These are phyloP conservation scores for Drosophila melanosoma DNA, from an alignment of 2,888 invertebrate species.

Conservation along the genomic window DNA sequence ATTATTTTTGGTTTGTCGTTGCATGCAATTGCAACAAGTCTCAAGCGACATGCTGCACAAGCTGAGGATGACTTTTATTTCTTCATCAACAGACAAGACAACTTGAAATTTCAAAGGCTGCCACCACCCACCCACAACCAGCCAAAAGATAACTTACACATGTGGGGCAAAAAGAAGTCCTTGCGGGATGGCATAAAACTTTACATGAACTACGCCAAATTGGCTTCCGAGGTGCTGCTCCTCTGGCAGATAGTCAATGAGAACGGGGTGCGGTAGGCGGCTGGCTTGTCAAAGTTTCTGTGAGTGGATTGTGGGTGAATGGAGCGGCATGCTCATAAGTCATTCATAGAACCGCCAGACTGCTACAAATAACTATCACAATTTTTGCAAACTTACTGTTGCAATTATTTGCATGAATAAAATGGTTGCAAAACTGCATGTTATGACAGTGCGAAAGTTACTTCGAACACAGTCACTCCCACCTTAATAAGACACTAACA, in stretches of 20 bases:
- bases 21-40: slow-evolving; percentile 20
- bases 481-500: slow-evolving; percentile 1
- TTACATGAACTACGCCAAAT: slow-evolving; percentile 48
- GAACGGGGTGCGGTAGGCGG: slow-evolving; percentile 22
- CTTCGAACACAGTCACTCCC: not conserved
- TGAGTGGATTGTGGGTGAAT: slow-evolving; percentile 32
- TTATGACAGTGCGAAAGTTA: slow-evolving; percentile 29
- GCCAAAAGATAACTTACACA: slow-evolving; percentile 48
- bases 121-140: slow-evolving; percentile 6
- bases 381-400: slow-evolving; percentile 57
- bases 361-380: slow-evolving; percentile 64
- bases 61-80: slow-evolving; percentile 61
- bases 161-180: slow-evolving; percentile 20
- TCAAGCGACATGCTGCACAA: slow-evolving; percentile 26
- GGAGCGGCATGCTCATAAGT: slow-evolving; percentile 40
- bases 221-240: slow-evolving; percentile 13
- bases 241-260: slow-evolving; percentile 28
- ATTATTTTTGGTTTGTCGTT: not conserved
- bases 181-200: slow-evolving; percentile 41
- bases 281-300: slow-evolving; percentile 49
- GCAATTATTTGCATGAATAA: slow-evolving; percentile 60
- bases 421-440: slow-evolving; percentile 10
- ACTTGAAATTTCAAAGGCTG: slow-evolving; percentile 44
- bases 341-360: slow-evolving; percentile 27
- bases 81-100: slow-evolving; percentile 40